Base-by-base conservation (phyloP, 2,797 vertebrate genomes). In the Neosilurus mollespiculum region DNA sequence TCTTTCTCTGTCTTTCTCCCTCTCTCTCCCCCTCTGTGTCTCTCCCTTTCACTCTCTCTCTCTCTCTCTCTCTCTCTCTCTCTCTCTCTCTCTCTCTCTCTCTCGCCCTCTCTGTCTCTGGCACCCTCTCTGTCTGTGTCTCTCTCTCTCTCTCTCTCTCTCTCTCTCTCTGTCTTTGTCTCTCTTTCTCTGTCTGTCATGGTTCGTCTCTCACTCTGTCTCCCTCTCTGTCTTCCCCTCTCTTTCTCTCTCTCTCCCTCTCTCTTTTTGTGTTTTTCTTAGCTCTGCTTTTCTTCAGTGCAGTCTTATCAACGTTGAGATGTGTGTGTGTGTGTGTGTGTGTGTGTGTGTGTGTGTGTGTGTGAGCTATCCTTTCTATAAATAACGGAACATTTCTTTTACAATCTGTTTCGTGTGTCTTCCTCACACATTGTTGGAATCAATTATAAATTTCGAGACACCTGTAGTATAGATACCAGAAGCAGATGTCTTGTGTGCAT, bases 301-400 rank as follows among this genome's bases (percentile, higher is more conserved):
- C 65, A 56, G 64, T 79, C 56, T 67, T 78, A 84, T 85, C 76
- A 37, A 37, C 76, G 77, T 71, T 85, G 54, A 71, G 82, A 80
- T 65, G 16, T 84, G 54, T 49, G 53, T 54, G 64, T 62, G 30
- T 54, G 37, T 81, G 43, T 54, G 49, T 73, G 22, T 24, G 43
- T 72, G 69, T 72, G 22, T 15, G 69, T 71, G 67, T 53, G 67
- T 80, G 83, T 59, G 70, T n/a, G 51, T 49, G 16, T n/a, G 64
- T 43, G 11, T 62, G 18, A 62, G 20, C 54, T 53, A n/a, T 59
- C n/a, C 56, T 71, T 10, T 81, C 69, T 53, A 58, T 70, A 82
- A 69, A 58, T 37, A 69, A 69, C 15, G n/a, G 9, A 16, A 34
- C 51, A 9, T 69, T 80, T 80, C 26, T 80, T 80, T 69, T 24